Evolutionary conservation across 2,797 vertebrate species (phyloP), one percentile per base, ranked within the genome.

Genomic region (Anguilla obscura): DNA sequence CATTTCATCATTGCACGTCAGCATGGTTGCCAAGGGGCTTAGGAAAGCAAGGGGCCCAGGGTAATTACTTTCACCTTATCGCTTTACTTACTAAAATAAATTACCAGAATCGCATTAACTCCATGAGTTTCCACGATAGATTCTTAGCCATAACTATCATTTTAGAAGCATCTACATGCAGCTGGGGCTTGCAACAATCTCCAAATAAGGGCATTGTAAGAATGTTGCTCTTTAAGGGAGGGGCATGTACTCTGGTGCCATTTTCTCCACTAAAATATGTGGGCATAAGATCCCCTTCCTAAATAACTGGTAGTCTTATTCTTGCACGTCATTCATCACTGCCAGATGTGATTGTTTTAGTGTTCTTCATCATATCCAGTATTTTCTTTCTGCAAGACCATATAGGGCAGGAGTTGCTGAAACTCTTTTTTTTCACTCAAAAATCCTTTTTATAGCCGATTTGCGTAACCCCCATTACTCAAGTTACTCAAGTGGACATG

Each of bases 351-450:
- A 83, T 40, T 48, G 14, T 50, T 52, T 83, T n/a, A 50, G 50
- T 50, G 45, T 50, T 52, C 48, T 8, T 50, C 21, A 45, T 58
- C 50, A 56, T 30, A 58, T 56, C 83, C 10, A 50, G 27, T 69
- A 50, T 66, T 80, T 40, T 71, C 88, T 88, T 92, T 92, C 87
- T 30, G 84, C 90, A 91, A 87, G 52, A 69, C 95, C 95, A 93
- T 95, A 95, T 94, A 95, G 91, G 94, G 94, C 89, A 91, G 93
- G 79, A 91, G 90, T 85, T 83, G 87, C 86, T 91, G 88, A 89
- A 93, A 93, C 87, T 91, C 82, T 91, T 91, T 40, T 56, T 86
- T 74, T 88, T 71, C 24, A 50, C 60, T 88, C 85, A 87, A 87
- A 60, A 90, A 90, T 93, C 89, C 24, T 91, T 92, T 91, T 88